Conservation (phyloP, 92 coral and sea anemone species). For the Porites rus region DNA sequence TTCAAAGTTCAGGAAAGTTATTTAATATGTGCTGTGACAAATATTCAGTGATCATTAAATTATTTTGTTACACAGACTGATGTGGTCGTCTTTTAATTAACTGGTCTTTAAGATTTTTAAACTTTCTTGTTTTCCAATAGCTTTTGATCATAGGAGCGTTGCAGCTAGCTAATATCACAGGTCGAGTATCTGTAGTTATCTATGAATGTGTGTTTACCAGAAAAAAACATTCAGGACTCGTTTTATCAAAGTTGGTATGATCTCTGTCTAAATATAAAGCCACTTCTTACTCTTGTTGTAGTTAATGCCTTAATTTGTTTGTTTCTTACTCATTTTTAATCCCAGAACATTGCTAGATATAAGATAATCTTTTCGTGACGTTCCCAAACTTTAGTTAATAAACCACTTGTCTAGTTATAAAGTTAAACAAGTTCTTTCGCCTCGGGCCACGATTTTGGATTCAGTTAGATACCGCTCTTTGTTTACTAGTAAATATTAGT, state of each 20-base stretch:
- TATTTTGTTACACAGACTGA: not conserved
- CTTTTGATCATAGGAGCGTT: not conserved
- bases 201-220: not conserved
- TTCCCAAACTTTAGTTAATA: not conserved
- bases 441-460: not conserved
- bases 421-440: not conserved
- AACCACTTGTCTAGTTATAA: not conserved
- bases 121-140: not conserved
- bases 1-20: not conserved
- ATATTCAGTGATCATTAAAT: not conserved
- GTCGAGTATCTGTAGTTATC: not conserved
- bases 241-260: not conserved
- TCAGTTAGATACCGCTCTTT: not conserved
- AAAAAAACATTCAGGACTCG: not conserved
- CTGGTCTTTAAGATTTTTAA: not conserved
- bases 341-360: not conserved
- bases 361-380: not conserved
- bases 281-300: not conserved
- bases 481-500: too few relatives aligned
- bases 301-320: not conserved
- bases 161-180: not conserved
- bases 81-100: not conserved
- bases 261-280: not conserved
- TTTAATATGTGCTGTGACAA: not conserved
- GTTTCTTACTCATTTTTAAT: not conserved